Conservation (phyloP, 2,113 vertebrate genomes). For the Acanthisitta chloris region DNA sequence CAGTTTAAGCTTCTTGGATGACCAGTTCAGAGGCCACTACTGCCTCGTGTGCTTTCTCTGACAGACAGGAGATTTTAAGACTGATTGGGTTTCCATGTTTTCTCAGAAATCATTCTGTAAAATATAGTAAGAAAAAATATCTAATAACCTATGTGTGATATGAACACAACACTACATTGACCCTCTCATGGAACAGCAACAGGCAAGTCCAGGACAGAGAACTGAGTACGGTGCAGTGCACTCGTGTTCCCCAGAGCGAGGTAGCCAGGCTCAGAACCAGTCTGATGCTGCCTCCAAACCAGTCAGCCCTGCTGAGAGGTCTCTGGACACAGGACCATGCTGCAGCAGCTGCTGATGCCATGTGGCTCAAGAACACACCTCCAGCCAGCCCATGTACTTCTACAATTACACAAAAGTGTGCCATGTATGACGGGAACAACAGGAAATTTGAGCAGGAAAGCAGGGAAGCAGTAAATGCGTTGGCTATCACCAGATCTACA, state of each 20-base stretch:
- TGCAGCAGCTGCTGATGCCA: neutral
- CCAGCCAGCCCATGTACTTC: neutral
- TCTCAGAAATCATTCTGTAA: neutral
- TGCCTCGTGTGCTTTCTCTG: neutral
- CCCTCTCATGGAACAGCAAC: neutral
- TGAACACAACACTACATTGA: neutral
- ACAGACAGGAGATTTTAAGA: neutral
- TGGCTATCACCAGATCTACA: neutral
- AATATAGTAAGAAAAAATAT: neutral
- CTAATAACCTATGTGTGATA: neutral
- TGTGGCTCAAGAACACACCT: neutral
- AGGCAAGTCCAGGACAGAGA: neutral
- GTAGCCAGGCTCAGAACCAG: neutral
- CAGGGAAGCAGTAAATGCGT: neutral
- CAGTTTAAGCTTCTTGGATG: neutral
- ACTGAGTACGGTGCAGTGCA: rapidly evolving
- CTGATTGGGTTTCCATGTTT: neutral
- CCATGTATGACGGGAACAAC: neutral
- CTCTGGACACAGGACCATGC: neutral
- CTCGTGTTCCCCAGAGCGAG: neutral
- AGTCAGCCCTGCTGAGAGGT: neutral
- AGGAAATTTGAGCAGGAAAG: too few species aligned
- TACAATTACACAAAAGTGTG: rapidly evolving
- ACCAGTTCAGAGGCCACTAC: neutral
- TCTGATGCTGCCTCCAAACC: neutral